phyloP scores from a whole-genome alignment of 2,888 invertebrate genomes.

The Pollenia labialis region DNA sequence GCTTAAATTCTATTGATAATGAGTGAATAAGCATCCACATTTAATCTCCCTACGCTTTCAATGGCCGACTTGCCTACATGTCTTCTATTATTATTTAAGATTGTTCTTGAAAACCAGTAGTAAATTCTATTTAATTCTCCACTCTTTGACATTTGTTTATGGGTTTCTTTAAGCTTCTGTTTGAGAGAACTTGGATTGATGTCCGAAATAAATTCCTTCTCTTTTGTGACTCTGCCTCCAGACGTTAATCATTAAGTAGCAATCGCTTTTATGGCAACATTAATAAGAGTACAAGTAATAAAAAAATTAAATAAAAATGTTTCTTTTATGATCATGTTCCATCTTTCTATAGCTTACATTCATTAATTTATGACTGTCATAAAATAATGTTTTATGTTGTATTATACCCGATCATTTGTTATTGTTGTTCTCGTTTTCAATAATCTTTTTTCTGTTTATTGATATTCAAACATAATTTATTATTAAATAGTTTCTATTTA shows the following conservation, averaged over 20 bases:
- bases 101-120: neutral
- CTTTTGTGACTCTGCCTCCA: neutral
- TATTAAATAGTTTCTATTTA: too few relatives aligned
- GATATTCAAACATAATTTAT: too few relatives aligned
- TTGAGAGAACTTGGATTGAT: neutral
- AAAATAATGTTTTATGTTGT: conserved; percentile 46
- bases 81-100: neutral
- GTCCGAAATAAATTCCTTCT: neutral
- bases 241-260: neutral
- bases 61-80: neutral
- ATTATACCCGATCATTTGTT: conserved; percentile 8
- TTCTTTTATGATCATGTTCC: conserved; percentile 30
- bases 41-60: neutral
- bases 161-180: conserved; percentile 10
- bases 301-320: conserved; percentile 5
- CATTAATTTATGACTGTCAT: conserved; percentile 35
- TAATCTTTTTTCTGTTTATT: neutral
- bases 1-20: neutral
- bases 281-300: neutral
- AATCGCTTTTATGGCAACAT: neutral
- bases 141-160: neutral
- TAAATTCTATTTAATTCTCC: neutral
- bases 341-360: neutral
- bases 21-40: neutral
- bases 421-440: neutral